Base-by-base conservation (phyloP, 2,888 invertebrate genomes). In the Pyrochroa serraticornis region DNA sequence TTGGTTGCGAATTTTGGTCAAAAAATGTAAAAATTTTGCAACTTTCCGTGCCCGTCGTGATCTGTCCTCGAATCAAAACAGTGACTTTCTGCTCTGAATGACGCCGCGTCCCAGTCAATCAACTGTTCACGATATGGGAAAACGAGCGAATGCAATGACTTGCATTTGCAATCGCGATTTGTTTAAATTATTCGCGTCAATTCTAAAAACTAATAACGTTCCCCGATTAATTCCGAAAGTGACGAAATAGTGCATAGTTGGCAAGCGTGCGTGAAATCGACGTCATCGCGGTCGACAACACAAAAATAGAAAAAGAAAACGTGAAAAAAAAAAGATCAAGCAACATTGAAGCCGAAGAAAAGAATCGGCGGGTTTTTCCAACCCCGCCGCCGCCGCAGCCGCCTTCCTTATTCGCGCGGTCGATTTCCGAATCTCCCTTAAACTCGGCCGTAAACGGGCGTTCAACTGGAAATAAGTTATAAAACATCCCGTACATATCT, bases 41-140 rank as follows among this genome's bases (percentile, higher is more conserved):
- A 22, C 22, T 22, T 2, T 22, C 22, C 22, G 22, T 22, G 22
- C 5, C 5, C 3, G 44, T 52, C 44, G 52, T 52, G 44, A 52
- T 44, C 52, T 38, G 45, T 52, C 38, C 33, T 30, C 38, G 38
- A 45, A 52, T 38, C 36, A 43, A 52, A 37, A 32, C 44, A 52
- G 52, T 44, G 44, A 44, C 44, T 52, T 52, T 52, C 44, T 52
- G 52, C 52, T 52, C 52, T 52, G 45, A 52, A 52, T 52, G 52
- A 52, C 38, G 44, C 45, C 44, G 33, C 52, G 44, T 44, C 31
- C 35, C 52, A 52, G 44, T 52, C 52, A 52, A 52, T 52, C 52
- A 52, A 52, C 52, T 52, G 52, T 52, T 38, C 52, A 52, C 52
- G 52, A 52, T 52, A 52, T 52, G 52, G 52, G 52, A 52, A 52